phyloP scores from a whole-genome alignment of 2,113 vertebrate species.

The crab-eating macaque (Macaca fascicularis) region DNA sequence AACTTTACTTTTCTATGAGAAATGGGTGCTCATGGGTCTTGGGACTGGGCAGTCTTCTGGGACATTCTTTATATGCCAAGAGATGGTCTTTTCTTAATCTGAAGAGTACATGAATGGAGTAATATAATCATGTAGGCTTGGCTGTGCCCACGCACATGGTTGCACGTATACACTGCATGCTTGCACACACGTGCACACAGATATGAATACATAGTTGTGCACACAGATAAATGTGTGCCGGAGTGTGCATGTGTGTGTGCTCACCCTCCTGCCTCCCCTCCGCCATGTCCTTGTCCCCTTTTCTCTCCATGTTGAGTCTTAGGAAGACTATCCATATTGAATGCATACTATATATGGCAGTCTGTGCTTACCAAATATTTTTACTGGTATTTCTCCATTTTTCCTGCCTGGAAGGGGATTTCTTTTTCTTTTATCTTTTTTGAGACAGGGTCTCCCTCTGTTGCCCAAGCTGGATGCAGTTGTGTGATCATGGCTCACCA shows the following conservation, averaged over 20 bases:
- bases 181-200: too few relatives aligned
- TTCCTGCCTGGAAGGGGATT: background rate
- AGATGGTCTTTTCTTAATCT: background rate
- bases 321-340: background rate
- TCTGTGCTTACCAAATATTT: background rate
- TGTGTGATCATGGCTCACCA: too few relatives aligned
- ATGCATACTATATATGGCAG: background rate
- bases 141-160: background rate
- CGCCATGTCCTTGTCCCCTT: background rate
- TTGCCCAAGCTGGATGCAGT: too few relatives aligned
- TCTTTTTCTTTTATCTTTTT: background rate
- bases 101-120: background rate
- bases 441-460: too few relatives aligned
- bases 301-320: background rate
- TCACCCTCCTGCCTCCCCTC: fast-evolving
- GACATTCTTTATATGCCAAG: background rate
- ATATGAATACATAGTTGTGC: background rate
- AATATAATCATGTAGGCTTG: background rate
- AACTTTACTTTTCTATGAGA: background rate
- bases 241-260: background rate
- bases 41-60: background rate
- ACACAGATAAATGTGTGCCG: background rate
- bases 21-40: background rate
- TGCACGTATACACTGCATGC: background rate
- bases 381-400: background rate